Conservation (phyloP, 2,113 vertebrate species). For the Grammomys dolichurus region DNA sequence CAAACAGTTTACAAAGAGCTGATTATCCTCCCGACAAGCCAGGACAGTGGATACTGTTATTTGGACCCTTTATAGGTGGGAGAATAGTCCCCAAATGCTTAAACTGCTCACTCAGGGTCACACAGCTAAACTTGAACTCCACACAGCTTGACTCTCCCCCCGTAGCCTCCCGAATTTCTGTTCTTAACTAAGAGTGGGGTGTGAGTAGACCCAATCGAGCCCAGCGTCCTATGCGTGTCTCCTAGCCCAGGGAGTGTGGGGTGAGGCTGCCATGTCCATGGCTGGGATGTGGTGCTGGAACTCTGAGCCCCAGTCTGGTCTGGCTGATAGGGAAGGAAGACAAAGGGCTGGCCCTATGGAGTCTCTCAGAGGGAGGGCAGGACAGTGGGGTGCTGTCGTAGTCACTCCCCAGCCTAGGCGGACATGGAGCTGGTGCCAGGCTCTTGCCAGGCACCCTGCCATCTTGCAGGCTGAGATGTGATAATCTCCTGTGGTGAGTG, state of each 20-base stretch:
- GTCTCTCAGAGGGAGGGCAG: background rate
- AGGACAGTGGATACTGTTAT: background rate
- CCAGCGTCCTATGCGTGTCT: background rate
- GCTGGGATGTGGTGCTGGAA: background rate
- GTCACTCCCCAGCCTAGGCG: background rate
- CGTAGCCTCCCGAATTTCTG: background rate
- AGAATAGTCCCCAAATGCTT: background rate
- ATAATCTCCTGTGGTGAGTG: conserved; percentile 64
- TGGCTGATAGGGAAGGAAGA: background rate
- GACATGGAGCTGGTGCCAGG: background rate
- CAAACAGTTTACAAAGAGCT: background rate
- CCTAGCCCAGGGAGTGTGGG: background rate
- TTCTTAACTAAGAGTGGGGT: background rate
- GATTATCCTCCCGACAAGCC: background rate
- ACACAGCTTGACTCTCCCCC: background rate
- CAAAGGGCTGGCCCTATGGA: background rate
- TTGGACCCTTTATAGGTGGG: background rate
- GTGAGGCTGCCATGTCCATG: accelerated
- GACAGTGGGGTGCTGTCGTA: background rate
- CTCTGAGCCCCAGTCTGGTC: background rate
- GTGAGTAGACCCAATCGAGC: background rate
- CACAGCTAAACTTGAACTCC: background rate
- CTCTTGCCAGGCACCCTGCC: conserved; percentile 54
- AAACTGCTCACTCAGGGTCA: background rate
- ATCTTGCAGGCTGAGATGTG: conserved; percentile 47